Evolutionary conservation across 2,888 invertebrate genomes (phyloP).

Genomic region (Zaprionus bogoriensis): DNA sequence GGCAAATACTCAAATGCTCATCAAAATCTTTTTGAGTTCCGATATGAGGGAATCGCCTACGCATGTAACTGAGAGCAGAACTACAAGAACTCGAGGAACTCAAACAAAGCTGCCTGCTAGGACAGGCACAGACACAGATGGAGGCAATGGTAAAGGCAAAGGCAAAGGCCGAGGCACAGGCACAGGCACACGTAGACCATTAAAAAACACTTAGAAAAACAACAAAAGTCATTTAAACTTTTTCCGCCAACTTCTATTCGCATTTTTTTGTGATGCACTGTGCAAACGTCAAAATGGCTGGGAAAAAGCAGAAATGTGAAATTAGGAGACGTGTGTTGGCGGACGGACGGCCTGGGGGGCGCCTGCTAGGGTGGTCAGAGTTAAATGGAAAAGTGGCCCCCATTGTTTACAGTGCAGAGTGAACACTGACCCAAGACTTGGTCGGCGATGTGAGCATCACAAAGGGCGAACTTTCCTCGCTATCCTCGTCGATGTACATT

Average conservation of each 20-base stretch:
- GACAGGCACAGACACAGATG: too few species aligned
- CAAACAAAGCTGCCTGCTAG: neutral
- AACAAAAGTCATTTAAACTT: slow-evolving; percentile 78
- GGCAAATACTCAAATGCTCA: too few species aligned
- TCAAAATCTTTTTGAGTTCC: neutral
- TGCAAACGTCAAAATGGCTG: slow-evolving; percentile 43
- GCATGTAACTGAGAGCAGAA: neutral
- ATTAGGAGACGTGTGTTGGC: slow-evolving; percentile 66
- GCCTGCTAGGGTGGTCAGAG: neutral
- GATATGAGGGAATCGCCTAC: neutral
- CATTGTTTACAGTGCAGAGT: slow-evolving; percentile 76
- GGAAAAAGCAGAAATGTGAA: slow-evolving; percentile 62
- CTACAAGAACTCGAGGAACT: neutral
- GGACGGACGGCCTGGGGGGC: slow-evolving; percentile 2
- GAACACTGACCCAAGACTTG: slow-evolving; percentile 84
- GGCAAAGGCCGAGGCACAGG: slow-evolving; percentile 17
- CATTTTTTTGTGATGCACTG: slow-evolving; percentile 19
- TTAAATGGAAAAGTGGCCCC: slow-evolving; percentile 33
- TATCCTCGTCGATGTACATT: slow-evolving; percentile 85
- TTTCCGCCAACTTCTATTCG: slow-evolving; percentile 59
- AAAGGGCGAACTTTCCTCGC: slow-evolving; percentile 88
- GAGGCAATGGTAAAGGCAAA: neutral
- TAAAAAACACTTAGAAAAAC: slow-evolving; percentile 78
- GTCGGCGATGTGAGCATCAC: slow-evolving; percentile 87
- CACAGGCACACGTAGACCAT: slow-evolving; percentile 71